These are phyloP conservation scores for Tenodera sinensis DNA, from an alignment of 2,888 invertebrate species.

Conservation along the genomic window DNA sequence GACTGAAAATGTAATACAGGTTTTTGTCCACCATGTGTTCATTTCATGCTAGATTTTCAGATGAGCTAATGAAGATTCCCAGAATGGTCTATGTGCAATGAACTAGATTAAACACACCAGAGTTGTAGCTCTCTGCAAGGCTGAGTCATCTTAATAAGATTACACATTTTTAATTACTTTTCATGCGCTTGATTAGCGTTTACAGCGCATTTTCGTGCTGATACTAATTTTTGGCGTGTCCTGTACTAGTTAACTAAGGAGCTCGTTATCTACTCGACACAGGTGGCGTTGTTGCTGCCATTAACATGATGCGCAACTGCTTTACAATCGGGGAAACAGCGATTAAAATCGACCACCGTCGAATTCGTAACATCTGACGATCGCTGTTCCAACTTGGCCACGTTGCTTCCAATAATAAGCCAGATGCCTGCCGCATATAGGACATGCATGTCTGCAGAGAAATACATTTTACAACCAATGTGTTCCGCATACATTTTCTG, in stretches of 20 bases:
- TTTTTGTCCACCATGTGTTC: too few species aligned
- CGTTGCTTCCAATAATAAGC: background rate
- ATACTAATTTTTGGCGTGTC: background rate
- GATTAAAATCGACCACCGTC: background rate
- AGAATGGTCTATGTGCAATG: too few species aligned
- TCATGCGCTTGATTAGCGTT: background rate
- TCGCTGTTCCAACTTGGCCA: background rate
- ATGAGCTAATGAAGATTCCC: too few species aligned
- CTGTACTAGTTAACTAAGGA: background rate
- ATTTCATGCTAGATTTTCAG: too few species aligned
- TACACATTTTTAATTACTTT: background rate
- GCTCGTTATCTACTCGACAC: background rate
- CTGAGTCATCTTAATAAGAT: background rate
- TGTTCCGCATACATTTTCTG: background rate
- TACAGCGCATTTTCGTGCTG: background rate
- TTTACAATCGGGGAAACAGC: background rate
- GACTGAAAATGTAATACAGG: too few species aligned
- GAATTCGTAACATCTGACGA: background rate
- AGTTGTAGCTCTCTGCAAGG: background rate
- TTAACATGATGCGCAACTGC: background rate
- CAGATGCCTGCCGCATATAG: background rate
- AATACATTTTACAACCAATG: background rate
- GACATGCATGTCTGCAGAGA: background rate
- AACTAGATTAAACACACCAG: too few species aligned
- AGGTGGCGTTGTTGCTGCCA: background rate